Percentiles rank a stretch among this genome's conserved stretches.
Evolutionary conservation across 2,888 invertebrate genomes (phyloP).

Genomic region (Calephelis perditalis): DNA sequence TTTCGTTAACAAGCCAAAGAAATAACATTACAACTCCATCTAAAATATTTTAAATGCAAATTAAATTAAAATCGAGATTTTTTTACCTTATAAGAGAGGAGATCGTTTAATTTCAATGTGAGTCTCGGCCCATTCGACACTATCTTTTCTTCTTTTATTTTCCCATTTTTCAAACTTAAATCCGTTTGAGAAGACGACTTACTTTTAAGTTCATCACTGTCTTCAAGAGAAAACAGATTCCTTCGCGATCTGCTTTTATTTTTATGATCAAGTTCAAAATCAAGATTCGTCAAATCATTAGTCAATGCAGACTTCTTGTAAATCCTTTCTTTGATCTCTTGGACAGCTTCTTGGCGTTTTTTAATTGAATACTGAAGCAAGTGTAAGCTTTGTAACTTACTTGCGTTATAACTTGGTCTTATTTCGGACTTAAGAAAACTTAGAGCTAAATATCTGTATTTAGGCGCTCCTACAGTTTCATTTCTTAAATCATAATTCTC

Average conservation of each 20-base stretch:
- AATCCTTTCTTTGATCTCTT: slow-evolving; percentile 69
- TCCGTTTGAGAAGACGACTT: slow-evolving; percentile 49
- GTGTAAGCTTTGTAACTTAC: slow-evolving; percentile 83
- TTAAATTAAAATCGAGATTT: neutral
- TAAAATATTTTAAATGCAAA: too few species aligned
- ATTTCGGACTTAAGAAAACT: slow-evolving; percentile 80
- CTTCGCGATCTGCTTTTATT: slow-evolving; percentile 52
- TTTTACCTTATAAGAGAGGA: slow-evolving; percentile 65
- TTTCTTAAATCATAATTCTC: slow-evolving; percentile 66
- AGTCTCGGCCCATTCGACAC: slow-evolving; percentile 60
- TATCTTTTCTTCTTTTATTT: slow-evolving; percentile 50
- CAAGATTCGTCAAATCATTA: slow-evolving; percentile 39
- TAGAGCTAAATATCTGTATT: slow-evolving; percentile 64
- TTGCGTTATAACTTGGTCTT: slow-evolving; percentile 84
- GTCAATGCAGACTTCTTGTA: slow-evolving; percentile 64
- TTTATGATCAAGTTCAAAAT: slow-evolving; percentile 43
- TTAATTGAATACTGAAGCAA: slow-evolving; percentile 84
- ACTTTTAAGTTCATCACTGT: slow-evolving; percentile 40
- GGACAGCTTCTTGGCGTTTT: slow-evolving; percentile 81
- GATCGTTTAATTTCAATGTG: slow-evolving; percentile 66
- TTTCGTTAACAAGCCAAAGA: too few species aligned
- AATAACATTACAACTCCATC: too few species aligned
- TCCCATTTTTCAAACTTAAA: slow-evolving; percentile 51
- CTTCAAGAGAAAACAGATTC: slow-evolving; percentile 57
- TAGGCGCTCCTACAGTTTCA: slow-evolving; percentile 56